A percentile compares a stretch with the other conserved stretches of the same genome.
These are phyloP conservation scores for Peromyscus polionotus DNA, from an alignment of 2,113 vertebrate genomes.

Conservation along the genomic window DNA sequence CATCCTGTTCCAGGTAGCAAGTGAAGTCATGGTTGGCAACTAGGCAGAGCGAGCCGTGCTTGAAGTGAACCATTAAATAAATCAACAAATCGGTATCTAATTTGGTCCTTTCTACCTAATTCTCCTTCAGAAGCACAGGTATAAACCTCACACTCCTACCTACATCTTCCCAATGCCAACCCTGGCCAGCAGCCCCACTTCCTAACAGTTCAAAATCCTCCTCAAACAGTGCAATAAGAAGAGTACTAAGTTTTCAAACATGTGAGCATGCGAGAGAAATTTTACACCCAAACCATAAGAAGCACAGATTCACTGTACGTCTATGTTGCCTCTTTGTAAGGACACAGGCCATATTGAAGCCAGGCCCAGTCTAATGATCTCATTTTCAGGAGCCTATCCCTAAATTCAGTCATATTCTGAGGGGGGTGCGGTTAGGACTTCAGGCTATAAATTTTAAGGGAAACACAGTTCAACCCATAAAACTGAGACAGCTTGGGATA, in stretches of 20 bases:
- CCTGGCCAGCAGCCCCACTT: not conserved
- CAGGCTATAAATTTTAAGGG: not conserved
- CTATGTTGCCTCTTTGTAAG: not conserved
- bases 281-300: not conserved
- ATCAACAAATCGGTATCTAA: not conserved
- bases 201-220: not conserved
- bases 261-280: not conserved
- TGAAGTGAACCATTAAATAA: not conserved
- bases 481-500: not conserved
- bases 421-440: not conserved
- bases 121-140: not conserved
- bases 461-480: not conserved
- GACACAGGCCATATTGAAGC: not conserved
- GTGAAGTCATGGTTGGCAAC: not conserved
- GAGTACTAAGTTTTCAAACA: not conserved
- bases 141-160: not conserved
- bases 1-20: not conserved
- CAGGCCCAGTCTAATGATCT: not conserved
- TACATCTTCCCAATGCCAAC: not conserved
- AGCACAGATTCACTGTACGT: not conserved
- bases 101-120: not conserved
- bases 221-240: not conserved
- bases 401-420: not conserved
- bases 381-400: not conserved
- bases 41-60: not conserved